Evolutionary conservation across 2,797 vertebrate species (phyloP).

Genomic region (Muraenolepis orangiensis): DNA sequence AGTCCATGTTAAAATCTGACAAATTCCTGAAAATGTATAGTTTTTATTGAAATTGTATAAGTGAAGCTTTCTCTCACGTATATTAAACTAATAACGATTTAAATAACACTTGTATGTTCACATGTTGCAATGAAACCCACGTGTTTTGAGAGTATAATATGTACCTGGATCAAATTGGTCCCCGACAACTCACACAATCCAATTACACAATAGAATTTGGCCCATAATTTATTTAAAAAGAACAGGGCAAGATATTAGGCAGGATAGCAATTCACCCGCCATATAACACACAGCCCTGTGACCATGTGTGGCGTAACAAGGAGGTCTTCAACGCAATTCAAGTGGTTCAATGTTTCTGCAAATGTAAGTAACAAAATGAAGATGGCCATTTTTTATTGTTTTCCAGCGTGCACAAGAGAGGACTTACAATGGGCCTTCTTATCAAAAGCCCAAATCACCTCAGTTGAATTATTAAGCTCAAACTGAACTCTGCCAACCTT

Average conservation of each 20-base stretch:
- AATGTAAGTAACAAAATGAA: not conserved
- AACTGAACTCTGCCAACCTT: slow-evolving; percentile 4
- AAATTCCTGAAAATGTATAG: not conserved
- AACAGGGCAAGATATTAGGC: not conserved
- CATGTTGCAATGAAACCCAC: not conserved
- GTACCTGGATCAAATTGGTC: not conserved
- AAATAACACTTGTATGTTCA: not conserved
- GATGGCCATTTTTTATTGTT: slow-evolving; percentile 6
- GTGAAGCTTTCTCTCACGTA: not conserved
- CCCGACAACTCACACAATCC: no score
- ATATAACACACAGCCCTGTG: not conserved
- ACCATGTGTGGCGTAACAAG: not conserved
- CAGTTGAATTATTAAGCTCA: slow-evolving; percentile 33
- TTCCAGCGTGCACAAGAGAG: slow-evolving; percentile 49
- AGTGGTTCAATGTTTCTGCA: not conserved
- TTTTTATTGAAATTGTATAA: not conserved
- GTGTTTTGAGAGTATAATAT: not conserved
- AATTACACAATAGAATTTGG: not conserved
- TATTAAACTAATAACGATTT: not conserved
- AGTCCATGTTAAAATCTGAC: not conserved
- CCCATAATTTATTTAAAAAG: not conserved
- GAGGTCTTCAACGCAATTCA: not conserved
- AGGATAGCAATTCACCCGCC: not conserved
- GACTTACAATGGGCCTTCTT: slow-evolving; percentile 25
- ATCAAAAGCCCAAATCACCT: slow-evolving; percentile 32